Evolutionary conservation across 2,888 invertebrate genomes (phyloP).

Genomic region (Acanthosepion lycidas): DNA sequence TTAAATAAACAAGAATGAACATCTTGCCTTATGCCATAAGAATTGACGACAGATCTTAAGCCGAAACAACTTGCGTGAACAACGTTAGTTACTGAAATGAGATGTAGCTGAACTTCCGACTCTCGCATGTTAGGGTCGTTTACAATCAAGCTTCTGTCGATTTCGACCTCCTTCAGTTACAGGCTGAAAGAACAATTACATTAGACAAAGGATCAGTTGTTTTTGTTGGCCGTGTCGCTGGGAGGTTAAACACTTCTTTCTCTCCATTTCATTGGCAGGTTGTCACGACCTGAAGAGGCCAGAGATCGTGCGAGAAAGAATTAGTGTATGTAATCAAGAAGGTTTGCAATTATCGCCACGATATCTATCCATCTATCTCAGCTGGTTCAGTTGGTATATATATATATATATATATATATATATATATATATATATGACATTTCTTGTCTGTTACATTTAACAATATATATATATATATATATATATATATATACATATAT

Average conservation of each 20-base stretch:
- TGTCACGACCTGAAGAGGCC: neutral
- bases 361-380: neutral
- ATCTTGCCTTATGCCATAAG: neutral
- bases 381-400: too few species aligned
- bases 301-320: neutral
- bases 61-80: neutral
- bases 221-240: neutral
- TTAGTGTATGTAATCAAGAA: neutral
- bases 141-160: neutral
- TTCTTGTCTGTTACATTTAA: too few species aligned
- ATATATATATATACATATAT: too few species aligned
- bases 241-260: neutral
- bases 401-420: too few species aligned
- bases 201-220: neutral
- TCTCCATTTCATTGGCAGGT: neutral
- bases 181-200: neutral
- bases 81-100: neutral
- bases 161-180: neutral
- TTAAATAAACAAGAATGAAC: neutral
- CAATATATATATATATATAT: too few species aligned
- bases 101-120: neutral
- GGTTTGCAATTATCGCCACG: neutral
- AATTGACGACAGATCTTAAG: neutral
- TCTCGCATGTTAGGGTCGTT: neutral
- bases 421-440: too few species aligned